Evolutionary conservation across 53 echinoderm and acorn worm species (phyloP), one percentile per base, ranked within the genome.

Genomic region (Stichopus horrens): DNA sequence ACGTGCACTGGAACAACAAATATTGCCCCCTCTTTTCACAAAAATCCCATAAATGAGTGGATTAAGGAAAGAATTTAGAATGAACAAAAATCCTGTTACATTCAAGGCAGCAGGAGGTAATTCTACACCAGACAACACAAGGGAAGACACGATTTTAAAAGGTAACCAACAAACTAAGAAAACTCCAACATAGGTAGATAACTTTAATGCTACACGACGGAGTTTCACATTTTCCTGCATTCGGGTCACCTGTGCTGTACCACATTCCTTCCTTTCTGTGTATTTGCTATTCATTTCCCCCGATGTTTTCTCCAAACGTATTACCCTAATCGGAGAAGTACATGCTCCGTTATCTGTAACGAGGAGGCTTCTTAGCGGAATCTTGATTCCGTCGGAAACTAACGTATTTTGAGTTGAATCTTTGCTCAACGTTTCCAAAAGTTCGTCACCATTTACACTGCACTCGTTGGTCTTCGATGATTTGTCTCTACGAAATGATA

Each of bases 131-230:
- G 11, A 53, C 56, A 79, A 19, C 53, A 9, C 5, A 7, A 79
- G 54, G 5, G 53, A 54, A n/a, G 54, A 6, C 8, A 13, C n/a
- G 7, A 19, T 79, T 79, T 54, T n/a, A 55, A 23, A 54, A n/a
- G 79, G 79, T 51, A 79, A 56, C 79, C 79, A 79, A 56, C 79
- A 79, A 79, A 79, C 16, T 14, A 79, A 53, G 79, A 79, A 79
- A 5, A 79, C 79, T 7, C n/a, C 56, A 5, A 79, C 79, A 20
- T 79, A 79, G 4, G 54, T 55, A 5, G 56, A 5, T 4, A 79
- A 21, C 8, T 79, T 79, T 9, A 23, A 14, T 53, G 79, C 79
- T 13, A 79, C 54, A 13, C 51, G 79, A 79, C 54, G 79, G n/a
- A 79, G 55, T 54, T 79, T 53, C 8, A 54, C 18, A 20, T 54